phyloP scores from a whole-genome alignment of 2,888 invertebrate genomes.

The Dryobotodes eremita region DNA sequence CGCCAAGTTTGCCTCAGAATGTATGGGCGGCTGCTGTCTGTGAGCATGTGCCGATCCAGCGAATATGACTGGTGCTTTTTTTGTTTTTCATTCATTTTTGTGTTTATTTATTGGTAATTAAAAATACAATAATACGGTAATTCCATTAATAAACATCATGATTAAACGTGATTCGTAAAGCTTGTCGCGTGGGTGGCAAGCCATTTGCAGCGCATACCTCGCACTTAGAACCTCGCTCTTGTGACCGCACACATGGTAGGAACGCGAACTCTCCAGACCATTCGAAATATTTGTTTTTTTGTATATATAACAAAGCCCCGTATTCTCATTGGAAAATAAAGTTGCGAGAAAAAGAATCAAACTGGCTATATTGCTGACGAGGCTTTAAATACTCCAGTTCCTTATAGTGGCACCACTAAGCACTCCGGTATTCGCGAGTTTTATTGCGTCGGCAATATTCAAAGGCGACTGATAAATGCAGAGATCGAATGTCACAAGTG shows the following conservation, averaged over 20 bases:
- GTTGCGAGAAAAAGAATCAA: not conserved
- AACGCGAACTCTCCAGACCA: not conserved
- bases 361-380: constrained; percentile 1
- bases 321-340: not conserved
- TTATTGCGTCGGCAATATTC: constrained; percentile 50
- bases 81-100: not conserved
- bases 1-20: not conserved
- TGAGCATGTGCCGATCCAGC: no score
- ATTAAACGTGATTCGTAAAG: not conserved
- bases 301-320: not conserved
- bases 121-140: no score
- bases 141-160: no score
- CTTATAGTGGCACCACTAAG: constrained; percentile 25
- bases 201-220: not conserved
- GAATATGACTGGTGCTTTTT: not conserved
- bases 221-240: not conserved
- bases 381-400: not conserved
- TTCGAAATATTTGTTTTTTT: not conserved
- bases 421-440: constrained; percentile 15
- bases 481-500: constrained; percentile 37
- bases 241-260: not conserved
- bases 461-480: constrained; percentile 31
- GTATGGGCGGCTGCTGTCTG: not conserved
- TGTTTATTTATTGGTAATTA: not conserved
- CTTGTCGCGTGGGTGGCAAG: not conserved